Conservation (phyloP, 2,797 vertebrate species). For the Tokudaia tokunoshimensis region DNA sequence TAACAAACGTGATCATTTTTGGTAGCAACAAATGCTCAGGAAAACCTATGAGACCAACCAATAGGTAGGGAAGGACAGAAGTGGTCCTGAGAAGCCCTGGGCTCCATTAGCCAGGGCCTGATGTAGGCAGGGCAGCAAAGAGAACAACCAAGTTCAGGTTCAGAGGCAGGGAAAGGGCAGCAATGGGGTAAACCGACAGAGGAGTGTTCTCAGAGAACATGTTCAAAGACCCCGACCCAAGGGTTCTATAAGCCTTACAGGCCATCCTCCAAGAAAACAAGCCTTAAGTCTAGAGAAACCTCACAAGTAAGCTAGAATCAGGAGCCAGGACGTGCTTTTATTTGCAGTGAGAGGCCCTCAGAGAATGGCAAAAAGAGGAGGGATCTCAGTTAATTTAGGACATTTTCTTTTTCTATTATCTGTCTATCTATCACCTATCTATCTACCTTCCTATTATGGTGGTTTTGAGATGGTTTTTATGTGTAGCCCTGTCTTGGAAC, state of each 20-base stretch:
- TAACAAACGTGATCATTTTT: background rate
- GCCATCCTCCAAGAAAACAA: background rate
- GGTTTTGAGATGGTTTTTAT: too few relatives aligned
- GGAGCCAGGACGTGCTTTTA: background rate
- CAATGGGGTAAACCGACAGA: background rate
- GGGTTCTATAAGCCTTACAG: background rate
- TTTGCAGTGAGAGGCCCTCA: background rate
- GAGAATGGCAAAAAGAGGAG: background rate
- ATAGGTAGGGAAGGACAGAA: background rate
- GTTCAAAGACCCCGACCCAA: background rate
- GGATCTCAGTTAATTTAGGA: background rate
- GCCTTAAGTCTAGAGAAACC: background rate
- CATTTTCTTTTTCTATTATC: background rate
- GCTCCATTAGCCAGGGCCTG: too few relatives aligned
- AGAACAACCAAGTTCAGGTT: background rate
- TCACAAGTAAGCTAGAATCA: background rate
- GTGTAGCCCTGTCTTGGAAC: background rate
- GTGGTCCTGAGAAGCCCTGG: background rate
- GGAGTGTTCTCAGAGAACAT: background rate
- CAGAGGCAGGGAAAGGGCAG: background rate
- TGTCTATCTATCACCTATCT: background rate
- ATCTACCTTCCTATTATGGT: too few relatives aligned
- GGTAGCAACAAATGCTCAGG: background rate
- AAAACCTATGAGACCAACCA: background rate
- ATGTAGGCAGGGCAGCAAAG: background rate